Percentiles rank a stretch among this genome's conserved stretches.
Conservation (phyloP, 2,113 vertebrate species). For the Dasyornis broadbenti region DNA sequence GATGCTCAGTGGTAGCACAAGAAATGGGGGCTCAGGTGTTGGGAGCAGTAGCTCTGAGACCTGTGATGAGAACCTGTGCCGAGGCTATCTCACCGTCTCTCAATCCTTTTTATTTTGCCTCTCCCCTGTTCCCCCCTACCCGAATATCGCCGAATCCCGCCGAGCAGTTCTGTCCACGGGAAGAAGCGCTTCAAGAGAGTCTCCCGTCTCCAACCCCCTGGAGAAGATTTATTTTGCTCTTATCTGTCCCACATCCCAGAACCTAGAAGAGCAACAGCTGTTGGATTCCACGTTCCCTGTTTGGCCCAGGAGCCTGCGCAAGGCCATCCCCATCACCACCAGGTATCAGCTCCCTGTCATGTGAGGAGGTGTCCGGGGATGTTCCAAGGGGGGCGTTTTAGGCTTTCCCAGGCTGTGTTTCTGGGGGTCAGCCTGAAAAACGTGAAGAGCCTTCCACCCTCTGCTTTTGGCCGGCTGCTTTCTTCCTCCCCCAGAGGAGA, state of each 20-base stretch:
- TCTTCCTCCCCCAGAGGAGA: background rate
- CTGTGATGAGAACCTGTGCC: background rate
- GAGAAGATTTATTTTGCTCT: background rate
- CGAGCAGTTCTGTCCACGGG: background rate
- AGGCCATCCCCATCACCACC: fast-evolving
- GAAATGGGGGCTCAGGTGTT: background rate
- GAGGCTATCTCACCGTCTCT: background rate
- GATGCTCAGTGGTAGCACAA: background rate
- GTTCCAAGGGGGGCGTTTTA: background rate
- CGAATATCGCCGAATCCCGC: background rate
- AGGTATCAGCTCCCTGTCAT: background rate
- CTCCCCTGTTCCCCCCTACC: background rate
- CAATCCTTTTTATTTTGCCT: fast-evolving
- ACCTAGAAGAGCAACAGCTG: background rate
- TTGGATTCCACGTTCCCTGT: background rate
- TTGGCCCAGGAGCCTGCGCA: background rate
- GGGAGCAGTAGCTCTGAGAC: background rate
- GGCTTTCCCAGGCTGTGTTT: background rate
- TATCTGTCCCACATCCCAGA: background rate
- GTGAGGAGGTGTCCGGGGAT: background rate
- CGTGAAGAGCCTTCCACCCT: background rate
- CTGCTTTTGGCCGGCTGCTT: background rate
- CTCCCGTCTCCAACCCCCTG: background rate
- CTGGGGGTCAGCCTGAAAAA: background rate
- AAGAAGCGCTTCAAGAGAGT: background rate